Percentiles rank a stretch among this genome's conserved stretches.
These are phyloP conservation scores for Sylvilagus bachmani DNA, from an alignment of 2,113 vertebrate genomes.

Conservation along the genomic window DNA sequence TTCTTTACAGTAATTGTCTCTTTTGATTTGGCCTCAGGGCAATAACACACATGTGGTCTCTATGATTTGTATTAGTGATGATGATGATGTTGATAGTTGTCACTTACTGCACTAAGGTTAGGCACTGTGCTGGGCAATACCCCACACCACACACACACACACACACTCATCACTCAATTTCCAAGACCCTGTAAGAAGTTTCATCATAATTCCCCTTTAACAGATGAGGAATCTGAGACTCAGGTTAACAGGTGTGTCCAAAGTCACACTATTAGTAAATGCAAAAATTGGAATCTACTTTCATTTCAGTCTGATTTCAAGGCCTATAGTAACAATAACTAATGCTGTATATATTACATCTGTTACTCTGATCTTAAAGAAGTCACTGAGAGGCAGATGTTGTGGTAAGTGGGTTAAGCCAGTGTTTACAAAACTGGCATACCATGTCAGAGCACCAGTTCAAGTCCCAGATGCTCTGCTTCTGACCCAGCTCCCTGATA, in stretches of 20 bases:
- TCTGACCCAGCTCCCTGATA: too few species aligned
- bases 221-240: slow-evolving; percentile 17
- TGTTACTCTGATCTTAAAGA: neutral
- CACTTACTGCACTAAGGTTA: neutral
- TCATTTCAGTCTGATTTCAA: slow-evolving; percentile 18
- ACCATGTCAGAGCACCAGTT: too few species aligned
- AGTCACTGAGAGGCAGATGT: neutral
- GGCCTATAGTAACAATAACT: neutral
- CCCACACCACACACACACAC: neutral
- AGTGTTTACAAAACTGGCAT: too few species aligned
- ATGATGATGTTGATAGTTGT: neutral
- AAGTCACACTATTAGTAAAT: neutral
- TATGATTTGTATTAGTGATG: neutral
- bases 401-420: too few species aligned
- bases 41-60: neutral
- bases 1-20: slow-evolving; percentile 12
- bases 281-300: neutral
- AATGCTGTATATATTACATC: neutral
- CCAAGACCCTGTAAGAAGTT: neutral
- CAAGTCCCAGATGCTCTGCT: too few species aligned
- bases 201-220: slow-evolving; percentile 10
- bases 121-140: neutral
- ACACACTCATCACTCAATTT: neutral
- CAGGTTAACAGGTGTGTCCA: neutral
- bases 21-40: neutral